Percentiles rank a stretch among this genome's conserved stretches.
These are phyloP conservation scores for Cistogaster globosa DNA, from an alignment of 2,888 invertebrate species.

Conservation along the genomic window DNA sequence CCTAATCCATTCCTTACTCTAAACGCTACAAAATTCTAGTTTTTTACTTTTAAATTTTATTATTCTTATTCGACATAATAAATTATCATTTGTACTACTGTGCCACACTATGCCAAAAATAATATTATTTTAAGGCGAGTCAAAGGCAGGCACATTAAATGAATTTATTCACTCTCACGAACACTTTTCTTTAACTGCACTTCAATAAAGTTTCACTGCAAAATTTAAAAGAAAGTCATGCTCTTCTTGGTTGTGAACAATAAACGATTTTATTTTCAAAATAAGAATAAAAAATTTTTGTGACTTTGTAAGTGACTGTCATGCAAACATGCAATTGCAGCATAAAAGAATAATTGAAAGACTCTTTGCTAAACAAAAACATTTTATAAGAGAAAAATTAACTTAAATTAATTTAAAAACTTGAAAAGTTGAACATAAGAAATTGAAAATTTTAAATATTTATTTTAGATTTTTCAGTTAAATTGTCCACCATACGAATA, in stretches of 20 bases:
- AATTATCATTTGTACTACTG: not conserved
- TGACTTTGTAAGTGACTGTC: conserved; percentile 72
- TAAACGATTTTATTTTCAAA: conserved; percentile 35
- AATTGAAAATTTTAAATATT: conserved; percentile 5
- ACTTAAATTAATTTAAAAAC: conserved; percentile 67
- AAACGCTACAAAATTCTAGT: not conserved
- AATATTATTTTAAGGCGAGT: not conserved
- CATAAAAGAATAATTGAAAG: conserved; percentile 65
- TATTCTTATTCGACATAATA: not conserved
- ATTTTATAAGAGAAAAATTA: conserved; percentile 26
- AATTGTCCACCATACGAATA: conserved; percentile 94
- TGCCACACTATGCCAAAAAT: not conserved
- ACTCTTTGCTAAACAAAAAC: conserved; percentile 30
- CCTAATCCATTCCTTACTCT: no score
- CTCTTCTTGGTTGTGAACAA: conserved; percentile 13
- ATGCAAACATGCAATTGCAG: conserved; percentile 77
- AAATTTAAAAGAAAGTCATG: not conserved
- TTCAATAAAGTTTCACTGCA: conserved; percentile 41
- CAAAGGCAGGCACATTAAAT: not conserved
- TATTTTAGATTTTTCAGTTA: conserved; percentile 89
- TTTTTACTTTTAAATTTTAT: no score
- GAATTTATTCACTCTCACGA: no score
- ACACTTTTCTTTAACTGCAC: conserved; percentile 12
- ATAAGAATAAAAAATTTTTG: conserved; percentile 43
- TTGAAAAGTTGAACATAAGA: conserved; percentile 27